These are phyloP conservation scores for Phalangium opilio DNA, from an alignment of 2,888 invertebrate genomes.

Conservation along the genomic window DNA sequence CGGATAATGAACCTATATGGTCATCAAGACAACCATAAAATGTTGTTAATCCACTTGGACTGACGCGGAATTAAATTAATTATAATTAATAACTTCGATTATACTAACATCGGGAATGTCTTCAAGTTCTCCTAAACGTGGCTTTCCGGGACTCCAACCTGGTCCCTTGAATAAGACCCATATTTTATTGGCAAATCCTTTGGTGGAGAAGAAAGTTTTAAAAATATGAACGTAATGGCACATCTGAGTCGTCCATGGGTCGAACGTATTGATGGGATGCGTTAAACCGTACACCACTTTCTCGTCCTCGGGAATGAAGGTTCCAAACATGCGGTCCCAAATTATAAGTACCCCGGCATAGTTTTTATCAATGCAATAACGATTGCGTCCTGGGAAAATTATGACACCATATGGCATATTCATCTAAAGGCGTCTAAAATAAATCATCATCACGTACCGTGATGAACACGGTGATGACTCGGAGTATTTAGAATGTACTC, in stretches of 20 bases:
- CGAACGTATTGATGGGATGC: slow-evolving; percentile 61
- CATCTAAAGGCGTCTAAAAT: no score
- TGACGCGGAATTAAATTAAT: no score
- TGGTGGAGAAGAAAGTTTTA: slow-evolving; percentile 43
- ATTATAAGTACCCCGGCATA: slow-evolving; percentile 80
- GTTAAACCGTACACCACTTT: slow-evolving; percentile 73
- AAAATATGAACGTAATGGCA: slow-evolving; percentile 49
- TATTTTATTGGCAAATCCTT: slow-evolving; percentile 40
- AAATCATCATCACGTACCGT: slow-evolving; percentile 26
- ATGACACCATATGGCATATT: slow-evolving; percentile 37
- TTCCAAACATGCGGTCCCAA: slow-evolving; percentile 71
- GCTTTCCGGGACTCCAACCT: slow-evolving; percentile 68
- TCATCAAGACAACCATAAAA: no score
- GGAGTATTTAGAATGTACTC: slow-evolving; percentile 78
- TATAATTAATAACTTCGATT: no score
- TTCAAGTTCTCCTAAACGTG: slow-evolving; percentile 55
- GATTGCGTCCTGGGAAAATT: slow-evolving; percentile 50
- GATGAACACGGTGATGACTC: slow-evolving; percentile 60
- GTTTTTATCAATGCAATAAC: slow-evolving; percentile 82
- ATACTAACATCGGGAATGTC: slow-evolving; percentile 52
- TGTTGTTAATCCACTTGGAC: no score
- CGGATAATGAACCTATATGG: slow-evolving; percentile 42
- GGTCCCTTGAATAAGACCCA: slow-evolving; percentile 64
- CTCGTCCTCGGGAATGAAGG: slow-evolving; percentile 56
- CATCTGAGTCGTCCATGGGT: slow-evolving; percentile 43